Evolutionary conservation across 2,888 invertebrate genomes (phyloP), one percentile per base, ranked within the genome.

Genomic region (Temnothorax unifasciatus): DNA sequence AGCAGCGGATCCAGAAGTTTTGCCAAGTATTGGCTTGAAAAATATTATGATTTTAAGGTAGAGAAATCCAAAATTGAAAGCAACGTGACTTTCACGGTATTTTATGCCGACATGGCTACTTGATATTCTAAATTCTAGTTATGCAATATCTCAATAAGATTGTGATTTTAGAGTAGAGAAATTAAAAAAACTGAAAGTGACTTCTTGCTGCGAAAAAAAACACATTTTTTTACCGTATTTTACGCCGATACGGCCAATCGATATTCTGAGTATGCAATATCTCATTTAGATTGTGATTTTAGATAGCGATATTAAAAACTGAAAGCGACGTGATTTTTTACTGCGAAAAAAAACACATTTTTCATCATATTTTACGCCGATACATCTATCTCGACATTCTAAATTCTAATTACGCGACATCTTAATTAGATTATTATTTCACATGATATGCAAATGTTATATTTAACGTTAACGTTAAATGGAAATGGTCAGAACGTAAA

Each of bases 381-480:
- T 18, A 50, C 6, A 18, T 1, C 47, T 47, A 18, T 38, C 47
- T 47, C 15, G 47, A 47, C 47, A 47, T 15, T 52, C n/a, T 18
- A 47, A 47, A 29, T 68, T 47, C 1, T 50, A 69, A 69, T 50
- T 69, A 50, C 47, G 5, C 44, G 8, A 66, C 8, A 13, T 15
- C 25, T 18, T 47, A 29, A 29, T 68, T 50, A 69, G 11, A 29
- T 59, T 29, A 41, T 57, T 73, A 59, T 74, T 44, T 8, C 59
- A 8, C n/a, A 8, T 74, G n/a, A 59, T 74, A 15, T 74, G 9
- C 54, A 11, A 9, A 52, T 8, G 8, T 18, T 52, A 50, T 3
- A 21, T 75, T 44, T n/a, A 44, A 61, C 13, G 44, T 8, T 44
- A 15, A 75, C 13, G 44, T 8, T 44, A 15, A 75, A 75, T 47